These are phyloP conservation scores for Aptenodytes patagonicus DNA, from an alignment of 2,113 vertebrate species.

Conservation along the genomic window DNA sequence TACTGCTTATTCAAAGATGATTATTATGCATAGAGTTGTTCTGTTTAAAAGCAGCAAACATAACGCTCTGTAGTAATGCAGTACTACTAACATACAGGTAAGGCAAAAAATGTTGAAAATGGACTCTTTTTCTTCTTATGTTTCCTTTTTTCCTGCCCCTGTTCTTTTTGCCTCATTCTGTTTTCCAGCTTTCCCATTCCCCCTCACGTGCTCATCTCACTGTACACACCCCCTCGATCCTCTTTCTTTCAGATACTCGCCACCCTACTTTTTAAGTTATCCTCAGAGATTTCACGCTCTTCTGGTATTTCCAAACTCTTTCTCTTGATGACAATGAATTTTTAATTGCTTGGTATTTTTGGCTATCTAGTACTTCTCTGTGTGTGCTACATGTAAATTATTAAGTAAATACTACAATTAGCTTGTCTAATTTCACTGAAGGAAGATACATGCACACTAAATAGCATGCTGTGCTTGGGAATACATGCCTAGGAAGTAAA, in stretches of 20 bases:
- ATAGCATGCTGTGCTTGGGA: background rate
- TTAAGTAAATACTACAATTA: background rate
- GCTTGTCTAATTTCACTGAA: background rate
- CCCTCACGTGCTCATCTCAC: too few relatives aligned
- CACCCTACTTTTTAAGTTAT: background rate
- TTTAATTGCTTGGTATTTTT: background rate
- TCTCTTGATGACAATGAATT: background rate
- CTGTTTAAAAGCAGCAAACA: background rate
- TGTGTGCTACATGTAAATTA: background rate
- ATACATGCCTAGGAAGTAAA: background rate
- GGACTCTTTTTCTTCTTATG: background rate
- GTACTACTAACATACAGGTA: background rate
- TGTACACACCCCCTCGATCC: accelerated
- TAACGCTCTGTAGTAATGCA: background rate
- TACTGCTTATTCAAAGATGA: background rate
- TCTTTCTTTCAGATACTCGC: background rate
- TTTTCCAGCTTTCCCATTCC: background rate
- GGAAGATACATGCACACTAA: background rate
- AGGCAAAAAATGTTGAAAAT: background rate
- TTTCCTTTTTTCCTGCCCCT: background rate
- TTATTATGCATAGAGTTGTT: background rate
- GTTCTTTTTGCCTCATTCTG: background rate
- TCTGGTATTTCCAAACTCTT: background rate
- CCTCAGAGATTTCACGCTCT: background rate
- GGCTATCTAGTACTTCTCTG: background rate